These are phyloP conservation scores for Amyelois transitella DNA, from an alignment of 1,140 invertebrate genomes.

Conservation along the genomic window DNA sequence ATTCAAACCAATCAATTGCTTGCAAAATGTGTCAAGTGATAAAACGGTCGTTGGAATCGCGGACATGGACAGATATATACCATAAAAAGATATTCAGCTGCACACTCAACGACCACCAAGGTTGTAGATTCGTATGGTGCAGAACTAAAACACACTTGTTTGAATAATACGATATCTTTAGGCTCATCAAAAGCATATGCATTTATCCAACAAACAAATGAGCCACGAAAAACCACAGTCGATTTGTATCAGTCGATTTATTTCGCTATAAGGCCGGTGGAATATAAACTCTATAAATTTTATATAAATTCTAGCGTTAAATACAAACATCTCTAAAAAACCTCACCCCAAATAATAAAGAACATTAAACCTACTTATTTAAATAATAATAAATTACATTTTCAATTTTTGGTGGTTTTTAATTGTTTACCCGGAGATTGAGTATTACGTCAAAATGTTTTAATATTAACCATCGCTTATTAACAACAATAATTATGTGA, in stretches of 20 bases:
- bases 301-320: too few relatives aligned
- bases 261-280: neutral
- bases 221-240: neutral
- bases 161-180: too few relatives aligned
- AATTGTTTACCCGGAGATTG: neutral
- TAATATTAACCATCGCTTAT: neutral
- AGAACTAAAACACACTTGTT: neutral
- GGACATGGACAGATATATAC: too few relatives aligned
- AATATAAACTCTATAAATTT: neutral
- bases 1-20: too few relatives aligned
- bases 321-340: neutral
- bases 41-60: too few relatives aligned
- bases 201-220: too few relatives aligned
- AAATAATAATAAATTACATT: neutral
- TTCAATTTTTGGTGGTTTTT: neutral
- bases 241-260: neutral
- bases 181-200: too few relatives aligned
- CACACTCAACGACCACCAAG: too few relatives aligned
- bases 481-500: neutral
- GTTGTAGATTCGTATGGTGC: neutral
- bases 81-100: too few relatives aligned
- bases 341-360: neutral
- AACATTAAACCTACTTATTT: neutral
- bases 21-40: too few relatives aligned
- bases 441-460: neutral